A percentile compares a stretch with the other conserved stretches of the same genome.
Evolutionary conservation across 2,797 vertebrate genomes (phyloP).

Genomic region (Semotilus atromaculatus): DNA sequence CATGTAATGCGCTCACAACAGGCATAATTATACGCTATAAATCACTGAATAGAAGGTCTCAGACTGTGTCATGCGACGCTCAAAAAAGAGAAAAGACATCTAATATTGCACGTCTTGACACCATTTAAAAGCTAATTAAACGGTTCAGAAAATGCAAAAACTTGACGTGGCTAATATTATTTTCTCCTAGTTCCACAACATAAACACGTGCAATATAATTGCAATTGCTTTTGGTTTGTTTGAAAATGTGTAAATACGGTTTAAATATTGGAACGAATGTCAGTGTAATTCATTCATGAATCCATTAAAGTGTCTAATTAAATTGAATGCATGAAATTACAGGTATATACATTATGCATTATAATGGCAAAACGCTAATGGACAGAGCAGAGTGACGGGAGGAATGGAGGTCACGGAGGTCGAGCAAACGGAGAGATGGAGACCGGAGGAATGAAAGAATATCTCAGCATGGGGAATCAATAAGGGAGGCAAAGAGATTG

Average conservation of each 20-base stretch:
- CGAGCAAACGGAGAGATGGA: neutral
- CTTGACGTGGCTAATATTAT: neutral
- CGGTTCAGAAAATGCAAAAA: neutral
- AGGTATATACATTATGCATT: neutral
- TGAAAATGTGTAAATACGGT: neutral
- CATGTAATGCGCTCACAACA: conserved; percentile 7
- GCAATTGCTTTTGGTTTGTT: neutral
- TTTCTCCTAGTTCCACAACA: neutral
- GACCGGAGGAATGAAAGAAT: neutral
- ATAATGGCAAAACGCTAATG: neutral
- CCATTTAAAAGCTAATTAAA: neutral
- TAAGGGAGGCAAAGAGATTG: neutral
- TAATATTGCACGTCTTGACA: neutral
- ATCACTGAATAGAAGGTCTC: conserved; percentile 6
- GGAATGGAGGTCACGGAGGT: neutral
- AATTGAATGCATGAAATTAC: neutral
- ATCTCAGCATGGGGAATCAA: neutral
- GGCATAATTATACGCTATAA: neutral
- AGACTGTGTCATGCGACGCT: neutral
- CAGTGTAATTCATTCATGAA: neutral
- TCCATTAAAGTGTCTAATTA: neutral
- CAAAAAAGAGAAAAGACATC: neutral
- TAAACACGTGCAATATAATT: neutral
- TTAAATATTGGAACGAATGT: neutral
- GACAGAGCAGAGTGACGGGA: neutral